phyloP scores from a whole-genome alignment of 2,113 vertebrate species.

The Phyllopteryx taeniolatus region DNA sequence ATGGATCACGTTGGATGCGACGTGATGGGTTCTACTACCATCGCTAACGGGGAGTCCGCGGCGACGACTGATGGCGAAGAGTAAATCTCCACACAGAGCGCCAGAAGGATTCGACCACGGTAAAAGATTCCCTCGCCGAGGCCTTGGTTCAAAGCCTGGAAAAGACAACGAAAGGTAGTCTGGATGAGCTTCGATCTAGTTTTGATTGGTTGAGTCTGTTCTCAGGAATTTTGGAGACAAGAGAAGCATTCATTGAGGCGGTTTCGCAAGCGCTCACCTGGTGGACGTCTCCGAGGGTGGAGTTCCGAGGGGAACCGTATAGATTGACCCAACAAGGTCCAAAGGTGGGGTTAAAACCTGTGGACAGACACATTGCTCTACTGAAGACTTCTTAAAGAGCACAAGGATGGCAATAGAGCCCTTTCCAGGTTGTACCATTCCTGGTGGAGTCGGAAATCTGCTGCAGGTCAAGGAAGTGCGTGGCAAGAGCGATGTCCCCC shows the following conservation, averaged over 20 bases:
- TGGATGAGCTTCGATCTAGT: background rate
- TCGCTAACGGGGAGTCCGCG: constrained; percentile 56
- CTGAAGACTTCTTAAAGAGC: background rate
- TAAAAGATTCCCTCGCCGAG: constrained; percentile 85
- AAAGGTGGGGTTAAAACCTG: constrained; percentile 87
- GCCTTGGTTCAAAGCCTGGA: constrained; percentile 82
- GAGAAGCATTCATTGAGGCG: background rate
- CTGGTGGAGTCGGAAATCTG: constrained; percentile 86
- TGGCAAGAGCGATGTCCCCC: constrained; percentile 81
- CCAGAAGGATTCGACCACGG: constrained; percentile 82
- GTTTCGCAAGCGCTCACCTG: constrained; percentile 47
- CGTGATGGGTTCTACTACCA: constrained; percentile 27
- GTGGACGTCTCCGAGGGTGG: constrained; percentile 78
- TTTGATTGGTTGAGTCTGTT: background rate
- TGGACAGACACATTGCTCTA: background rate
- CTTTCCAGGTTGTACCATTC: constrained; percentile 68
- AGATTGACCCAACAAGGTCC: constrained; percentile 89
- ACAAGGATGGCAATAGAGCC: background rate
- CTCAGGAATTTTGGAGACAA: background rate
- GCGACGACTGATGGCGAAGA: constrained; percentile 51
- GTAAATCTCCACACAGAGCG: constrained; percentile 80
- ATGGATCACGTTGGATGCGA: background rate
- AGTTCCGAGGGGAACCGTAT: constrained; percentile 87
- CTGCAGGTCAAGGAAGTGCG: constrained; percentile 85
- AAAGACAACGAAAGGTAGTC: background rate